Conservation (phyloP, 2,113 vertebrate genomes). For the Sturnus vulgaris region DNA sequence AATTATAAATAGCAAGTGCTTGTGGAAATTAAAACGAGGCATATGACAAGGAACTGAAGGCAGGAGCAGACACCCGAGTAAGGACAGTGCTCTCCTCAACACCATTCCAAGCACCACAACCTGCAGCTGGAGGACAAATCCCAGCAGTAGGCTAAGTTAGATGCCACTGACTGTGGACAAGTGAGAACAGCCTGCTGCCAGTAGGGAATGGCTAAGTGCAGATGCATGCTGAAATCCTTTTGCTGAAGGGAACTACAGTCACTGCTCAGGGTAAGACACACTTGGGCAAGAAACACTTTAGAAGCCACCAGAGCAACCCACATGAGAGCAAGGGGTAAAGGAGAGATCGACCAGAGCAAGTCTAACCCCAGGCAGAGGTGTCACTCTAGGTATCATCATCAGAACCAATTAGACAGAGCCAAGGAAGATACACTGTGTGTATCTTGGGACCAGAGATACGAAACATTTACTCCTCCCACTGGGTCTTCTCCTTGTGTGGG, state of each 20-base stretch:
- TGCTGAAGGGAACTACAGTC: neutral
- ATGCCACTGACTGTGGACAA: neutral
- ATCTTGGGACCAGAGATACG: neutral
- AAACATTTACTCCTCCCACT: neutral
- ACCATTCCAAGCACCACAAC: neutral
- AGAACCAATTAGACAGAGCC: neutral
- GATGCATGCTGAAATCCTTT: neutral
- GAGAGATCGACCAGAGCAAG: neutral
- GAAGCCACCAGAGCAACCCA: neutral
- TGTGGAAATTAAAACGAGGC: neutral
- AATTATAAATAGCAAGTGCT: neutral
- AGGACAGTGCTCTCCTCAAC: neutral
- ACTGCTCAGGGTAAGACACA: neutral
- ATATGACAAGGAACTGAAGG: neutral
- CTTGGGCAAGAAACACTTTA: neutral
- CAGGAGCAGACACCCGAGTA: neutral
- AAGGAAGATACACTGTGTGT: neutral
- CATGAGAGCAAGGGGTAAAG: neutral
- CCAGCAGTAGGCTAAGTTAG: neutral
- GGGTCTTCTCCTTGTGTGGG: neutral
- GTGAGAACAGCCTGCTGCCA: neutral
- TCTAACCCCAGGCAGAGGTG: neutral
- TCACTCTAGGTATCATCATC: neutral
- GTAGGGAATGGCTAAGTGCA: neutral
- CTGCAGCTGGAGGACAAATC: neutral